A percentile compares a stretch with the other conserved stretches of the same genome.
These are phyloP conservation scores for Sinopyrophorus schimmeli DNA, from an alignment of 2,888 invertebrate genomes.

Conservation along the genomic window DNA sequence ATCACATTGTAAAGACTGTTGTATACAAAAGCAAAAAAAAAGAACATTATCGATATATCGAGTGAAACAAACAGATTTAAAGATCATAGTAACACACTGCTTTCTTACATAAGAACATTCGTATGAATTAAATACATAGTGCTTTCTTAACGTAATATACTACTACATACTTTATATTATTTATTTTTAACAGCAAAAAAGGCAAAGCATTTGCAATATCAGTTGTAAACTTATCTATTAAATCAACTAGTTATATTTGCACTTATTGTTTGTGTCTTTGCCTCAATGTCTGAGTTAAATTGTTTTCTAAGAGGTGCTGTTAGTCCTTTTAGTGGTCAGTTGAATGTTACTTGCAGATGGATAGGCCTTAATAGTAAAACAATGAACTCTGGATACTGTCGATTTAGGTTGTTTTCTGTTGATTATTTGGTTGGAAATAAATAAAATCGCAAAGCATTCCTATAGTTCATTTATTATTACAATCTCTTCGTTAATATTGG, in stretches of 20 bases:
- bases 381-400: slow-evolving; percentile 43
- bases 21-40: slow-evolving; percentile 36
- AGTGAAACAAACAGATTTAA: slow-evolving; percentile 41
- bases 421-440: slow-evolving; percentile 46
- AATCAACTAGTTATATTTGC: slow-evolving; percentile 12
- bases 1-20: slow-evolving; percentile 50
- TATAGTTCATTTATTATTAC: no score
- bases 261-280: slow-evolving; percentile 30
- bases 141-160: slow-evolving; percentile 45
- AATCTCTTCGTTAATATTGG: no score
- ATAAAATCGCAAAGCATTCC: slow-evolving; percentile 13
- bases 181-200: slow-evolving; percentile 31
- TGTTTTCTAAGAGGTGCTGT: slow-evolving; percentile 36
- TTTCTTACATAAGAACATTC: slow-evolving; percentile 45
- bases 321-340: slow-evolving; percentile 35
- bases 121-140: slow-evolving; percentile 41
- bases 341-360: slow-evolving; percentile 38
- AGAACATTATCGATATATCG: slow-evolving; percentile 42
- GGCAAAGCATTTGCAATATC: slow-evolving; percentile 30
- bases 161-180: slow-evolving; percentile 38
- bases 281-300: slow-evolving; percentile 33
- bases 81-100: slow-evolving; percentile 42
- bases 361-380: slow-evolving; percentile 45
- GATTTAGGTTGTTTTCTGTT: slow-evolving; percentile 44
- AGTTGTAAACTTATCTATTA: slow-evolving; percentile 14